These are phyloP conservation scores for Coluber constrictor DNA, from an alignment of 2,797 vertebrate genomes.

Conservation along the genomic window DNA sequence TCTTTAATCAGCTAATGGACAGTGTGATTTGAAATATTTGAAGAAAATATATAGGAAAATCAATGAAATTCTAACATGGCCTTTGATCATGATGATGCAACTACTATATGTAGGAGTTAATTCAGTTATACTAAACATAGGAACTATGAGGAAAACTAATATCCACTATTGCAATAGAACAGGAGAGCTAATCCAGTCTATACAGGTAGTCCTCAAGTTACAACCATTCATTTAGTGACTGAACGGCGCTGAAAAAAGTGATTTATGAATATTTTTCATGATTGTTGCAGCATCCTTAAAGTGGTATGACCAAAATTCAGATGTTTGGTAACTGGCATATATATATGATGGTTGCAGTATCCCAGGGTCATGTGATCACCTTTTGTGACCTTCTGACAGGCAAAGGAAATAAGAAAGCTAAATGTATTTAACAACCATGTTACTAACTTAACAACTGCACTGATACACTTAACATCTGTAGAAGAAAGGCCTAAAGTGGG, in stretches of 20 bases:
- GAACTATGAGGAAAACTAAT: not conserved
- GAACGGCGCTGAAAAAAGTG: not conserved
- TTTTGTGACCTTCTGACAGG: not conserved
- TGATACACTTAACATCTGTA: not conserved
- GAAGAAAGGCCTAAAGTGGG: not conserved
- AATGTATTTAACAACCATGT: not conserved
- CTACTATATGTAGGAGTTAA: not conserved
- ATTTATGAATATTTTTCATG: not conserved
- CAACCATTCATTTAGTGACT: not conserved
- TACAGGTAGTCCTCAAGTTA: not conserved
- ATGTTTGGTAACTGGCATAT: not conserved
- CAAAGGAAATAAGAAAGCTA: not conserved
- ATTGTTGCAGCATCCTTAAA: not conserved
- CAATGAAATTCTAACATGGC: not conserved
- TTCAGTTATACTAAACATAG: not conserved
- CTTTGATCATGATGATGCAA: not conserved
- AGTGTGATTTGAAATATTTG: not conserved
- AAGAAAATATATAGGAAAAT: not conserved
- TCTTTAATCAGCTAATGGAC: not conserved
- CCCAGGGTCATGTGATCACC: not conserved
- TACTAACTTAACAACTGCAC: not conserved
- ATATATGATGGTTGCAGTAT: not conserved
- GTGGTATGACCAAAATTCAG: not conserved
- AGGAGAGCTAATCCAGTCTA: not conserved
- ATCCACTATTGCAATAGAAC: not conserved